Evolutionary conservation across 2,797 vertebrate species (phyloP), one percentile per base, ranked within the genome.

Genomic region (Lates japonicus): DNA sequence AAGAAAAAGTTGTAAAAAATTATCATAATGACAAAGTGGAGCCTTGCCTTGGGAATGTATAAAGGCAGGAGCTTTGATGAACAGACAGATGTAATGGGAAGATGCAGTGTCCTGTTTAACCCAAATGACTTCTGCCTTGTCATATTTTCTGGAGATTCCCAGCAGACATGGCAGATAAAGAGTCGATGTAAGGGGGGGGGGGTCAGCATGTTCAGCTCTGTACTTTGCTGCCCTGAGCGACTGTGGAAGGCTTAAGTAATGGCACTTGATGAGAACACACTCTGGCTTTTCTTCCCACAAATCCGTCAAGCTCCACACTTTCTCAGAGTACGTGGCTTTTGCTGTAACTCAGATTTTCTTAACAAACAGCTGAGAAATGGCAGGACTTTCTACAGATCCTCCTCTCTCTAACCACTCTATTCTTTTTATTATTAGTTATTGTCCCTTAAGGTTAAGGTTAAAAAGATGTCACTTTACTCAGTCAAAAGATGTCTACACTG

Each of bases 51-150:
- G 61, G 58, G 80, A 70, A 77, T 77, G 80, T 70, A 48, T 62
- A 51, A 76, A 79, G 74, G 66, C 63, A 84, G 76, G 68, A 60
- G 81, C 76, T 85, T 78, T 87, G 71, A 85, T 88, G 58, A 80
- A 76, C 58, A 74, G 25, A 33, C 65, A 81, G 16, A 55, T 52
- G 71, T 64, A 80, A 61, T 12, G 33, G 86, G 88, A 77, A 86
- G 86, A 88, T 88, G 86, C 86, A 87, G 86, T 86, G 87, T 93
- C 85, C 81, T 83, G 87, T 91, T 84, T 58, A 81, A 85, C 73
- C 44, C 57, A 61, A 54, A 59, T 42, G 74, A 74, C 55, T 69
- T 35, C 49, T 74, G 65, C 62, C 63, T 63, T 48, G 51, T 41
- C 70, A 70, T 79, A 61, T 79, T 70, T 69, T 60, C 59, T 49